Conservation (phyloP, 2,888 invertebrate genomes). For the Daptonema setosum region DNA sequence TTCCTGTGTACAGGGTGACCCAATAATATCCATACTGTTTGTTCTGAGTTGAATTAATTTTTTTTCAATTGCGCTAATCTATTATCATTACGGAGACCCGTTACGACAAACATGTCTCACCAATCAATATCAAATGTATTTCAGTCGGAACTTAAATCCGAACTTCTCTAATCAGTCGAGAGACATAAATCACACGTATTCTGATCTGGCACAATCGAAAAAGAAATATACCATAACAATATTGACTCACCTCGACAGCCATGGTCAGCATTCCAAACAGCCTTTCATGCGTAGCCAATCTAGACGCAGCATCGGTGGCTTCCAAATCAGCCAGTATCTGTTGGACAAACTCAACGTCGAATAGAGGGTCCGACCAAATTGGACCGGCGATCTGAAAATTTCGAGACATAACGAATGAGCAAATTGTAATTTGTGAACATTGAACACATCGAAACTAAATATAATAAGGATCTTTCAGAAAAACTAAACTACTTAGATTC, state of each 20-base stretch:
- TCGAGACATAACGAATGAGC: no score
- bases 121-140: no score
- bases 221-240: no score
- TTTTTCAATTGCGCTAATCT: background rate
- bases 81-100: background rate
- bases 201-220: background rate
- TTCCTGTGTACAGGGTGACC: conserved; percentile 39
- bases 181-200: background rate
- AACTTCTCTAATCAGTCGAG: no score
- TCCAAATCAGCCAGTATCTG: conserved; percentile 36
- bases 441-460: no score
- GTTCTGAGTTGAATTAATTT: no score
- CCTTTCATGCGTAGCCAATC: conserved; percentile 48
- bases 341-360: conserved; percentile 52
- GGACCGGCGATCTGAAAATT: conserved; percentile 62
- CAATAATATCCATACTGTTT: no score
- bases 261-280: conserved; percentile 58
- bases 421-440: conserved; percentile 3
- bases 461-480: no score
- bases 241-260: conserved; percentile 39
- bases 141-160: no score
- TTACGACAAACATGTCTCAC: no score
- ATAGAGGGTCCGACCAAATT: conserved; percentile 70
- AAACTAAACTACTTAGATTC: no score
- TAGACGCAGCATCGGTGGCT: conserved; percentile 26